Percentiles rank a stretch among this genome's conserved stretches.
phyloP scores from a whole-genome alignment of 1,140 invertebrate species.

The Bombus pascuorum region DNA sequence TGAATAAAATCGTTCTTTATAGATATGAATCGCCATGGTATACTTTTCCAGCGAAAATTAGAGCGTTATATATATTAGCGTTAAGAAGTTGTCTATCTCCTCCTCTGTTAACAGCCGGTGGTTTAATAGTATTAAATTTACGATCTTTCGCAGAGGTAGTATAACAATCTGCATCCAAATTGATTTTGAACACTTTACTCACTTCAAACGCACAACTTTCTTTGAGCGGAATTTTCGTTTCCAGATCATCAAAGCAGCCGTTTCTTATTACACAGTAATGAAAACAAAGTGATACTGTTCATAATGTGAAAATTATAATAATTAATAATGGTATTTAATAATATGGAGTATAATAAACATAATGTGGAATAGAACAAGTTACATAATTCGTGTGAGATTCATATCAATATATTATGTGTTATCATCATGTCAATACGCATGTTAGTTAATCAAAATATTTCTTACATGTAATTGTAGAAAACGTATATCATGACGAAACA shows the following conservation, averaged over 20 bases:
- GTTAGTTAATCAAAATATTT: no score
- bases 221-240: neutral
- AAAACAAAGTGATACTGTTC: neutral
- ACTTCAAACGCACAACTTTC: neutral
- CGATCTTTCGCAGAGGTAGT: conserved; percentile 15
- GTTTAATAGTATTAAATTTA: neutral
- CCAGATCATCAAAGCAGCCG: conserved; percentile 3
- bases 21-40: conserved; percentile 22
- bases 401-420: no score
- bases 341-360: no score
- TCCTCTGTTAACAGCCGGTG: conserved; percentile 1
- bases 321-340: no score
- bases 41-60: neutral
- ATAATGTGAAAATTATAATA: no score
- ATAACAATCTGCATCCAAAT: neutral
- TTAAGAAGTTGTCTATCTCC: neutral
- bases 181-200: no score
- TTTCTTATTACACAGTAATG: conserved; percentile 21
- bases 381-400: no score
- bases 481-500: no score
- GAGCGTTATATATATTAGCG: neutral
- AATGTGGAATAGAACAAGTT: no score
- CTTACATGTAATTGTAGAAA: no score
- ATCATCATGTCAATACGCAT: no score
- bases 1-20: neutral